phyloP scores from a whole-genome alignment of 2,888 invertebrate species.

The Pasiphila rectangulata region DNA sequence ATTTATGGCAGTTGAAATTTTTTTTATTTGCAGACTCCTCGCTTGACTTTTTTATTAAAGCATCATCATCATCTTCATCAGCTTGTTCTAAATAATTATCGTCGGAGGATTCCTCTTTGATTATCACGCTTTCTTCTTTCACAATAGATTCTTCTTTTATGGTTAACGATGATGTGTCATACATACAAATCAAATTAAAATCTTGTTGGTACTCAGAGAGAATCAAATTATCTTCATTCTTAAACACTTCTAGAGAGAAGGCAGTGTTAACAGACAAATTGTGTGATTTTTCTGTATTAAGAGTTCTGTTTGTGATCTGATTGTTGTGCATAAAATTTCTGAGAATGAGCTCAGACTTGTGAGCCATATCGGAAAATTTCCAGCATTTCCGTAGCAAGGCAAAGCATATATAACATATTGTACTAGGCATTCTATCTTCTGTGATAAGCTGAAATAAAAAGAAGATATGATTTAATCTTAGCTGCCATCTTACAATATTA shows the following conservation, averaged over 20 bases:
- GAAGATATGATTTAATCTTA: too few species aligned
- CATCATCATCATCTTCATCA: not conserved
- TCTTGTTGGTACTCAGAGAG: not conserved
- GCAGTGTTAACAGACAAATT: not conserved
- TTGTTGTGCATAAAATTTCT: not conserved
- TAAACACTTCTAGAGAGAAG: not conserved
- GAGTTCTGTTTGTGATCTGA: not conserved
- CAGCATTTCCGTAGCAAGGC: not conserved
- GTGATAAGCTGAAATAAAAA: not conserved
- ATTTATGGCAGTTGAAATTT: slow-evolving; percentile 2
- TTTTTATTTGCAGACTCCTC: not conserved
- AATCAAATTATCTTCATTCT: not conserved
- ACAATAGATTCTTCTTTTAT: not conserved
- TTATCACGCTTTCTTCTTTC: not conserved
- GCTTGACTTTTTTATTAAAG: not conserved
- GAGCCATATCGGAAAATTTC: slow-evolving; percentile 1
- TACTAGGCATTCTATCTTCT: not conserved
- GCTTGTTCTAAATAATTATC: not conserved
- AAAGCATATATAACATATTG: not conserved
- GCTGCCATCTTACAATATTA: too few species aligned
- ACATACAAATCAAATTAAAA: not conserved
- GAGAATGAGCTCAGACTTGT: not conserved
- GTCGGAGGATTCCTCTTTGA: not conserved
- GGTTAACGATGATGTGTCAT: not conserved
- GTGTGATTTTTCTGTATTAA: not conserved